Evolutionary conservation across 2,797 vertebrate genomes (phyloP), one percentile per base, ranked within the genome.

Genomic region (Avahi laniger): DNA sequence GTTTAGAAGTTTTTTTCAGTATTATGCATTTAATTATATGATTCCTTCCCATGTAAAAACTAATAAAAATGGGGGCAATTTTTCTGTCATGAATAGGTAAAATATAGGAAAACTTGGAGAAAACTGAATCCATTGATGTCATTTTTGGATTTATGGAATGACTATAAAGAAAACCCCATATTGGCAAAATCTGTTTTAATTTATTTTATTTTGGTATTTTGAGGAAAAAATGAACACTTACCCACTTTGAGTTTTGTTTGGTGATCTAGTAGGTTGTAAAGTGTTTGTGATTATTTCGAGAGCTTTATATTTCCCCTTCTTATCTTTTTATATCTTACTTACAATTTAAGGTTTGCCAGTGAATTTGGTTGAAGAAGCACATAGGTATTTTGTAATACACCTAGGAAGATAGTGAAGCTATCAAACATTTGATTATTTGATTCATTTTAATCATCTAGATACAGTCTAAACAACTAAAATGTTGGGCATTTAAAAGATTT

Each of bases 231-330:
- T 3, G 15, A 94, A 20, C 10, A 48, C 92, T 22, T 1, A 10
- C 2, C 3, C 57, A 41, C 24, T 87, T 80, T 7, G 5, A 13
- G 2, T 90, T 87, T 35, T 80, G 14, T 11, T 52, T 87, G 18
- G 30, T 91, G 46, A 82, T 89, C 11, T 96, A 52, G 26, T n/a
- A 75, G 57, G n/a, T 82, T 95, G 33, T 86, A 54, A 86, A 69
- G 76, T 73, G 3, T 88, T 87, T 89, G 18, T 89, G 43, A n/a
- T 93, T 89, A 8, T 87, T 95, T 96, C 94, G 76, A 94, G n/a
- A 65, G 7, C 7, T 93, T 69, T 30, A 4, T 93, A 41, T 83
- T 79, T 89, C 26, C 5, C 14, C 24, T 85, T 85, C n/a, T 94
- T 63, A 41, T 72, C 11, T 89, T 93, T 81, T 92, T 52, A 69